Base-by-base conservation (phyloP, 2,888 invertebrate genomes). In the Drosophila koepferae region DNA sequence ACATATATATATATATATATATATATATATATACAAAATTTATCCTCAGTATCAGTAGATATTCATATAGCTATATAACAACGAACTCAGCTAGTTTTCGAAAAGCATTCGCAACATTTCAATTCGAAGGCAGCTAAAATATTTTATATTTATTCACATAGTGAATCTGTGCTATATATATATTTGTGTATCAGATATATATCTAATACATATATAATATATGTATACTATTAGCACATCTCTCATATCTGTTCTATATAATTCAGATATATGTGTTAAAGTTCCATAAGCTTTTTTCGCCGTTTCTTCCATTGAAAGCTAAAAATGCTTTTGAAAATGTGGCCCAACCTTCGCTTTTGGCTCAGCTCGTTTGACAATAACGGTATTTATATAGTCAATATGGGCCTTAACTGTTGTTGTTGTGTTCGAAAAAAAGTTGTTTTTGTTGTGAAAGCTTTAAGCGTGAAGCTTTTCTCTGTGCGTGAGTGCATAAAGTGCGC, bases 311-410 rank as follows among this genome's bases (percentile, higher is more conserved):
- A 36, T 20, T 54, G 16, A 51, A 41, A n/a, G 59, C 34, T 34
- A 38, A 44, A 28, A 51, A 20, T 23, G 49, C 55, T 20, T 74
- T 72, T 59, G 1, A 9, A 43, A 67, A 10, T 68, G 36, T 16
- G 41, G 41, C n/a, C 20, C n/a, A 59, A 74, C 72, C 67, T 72
- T 72, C 59, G 67, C 10, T 6, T 43, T 43, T 43, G 4, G 34
- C 31, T 43, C 14, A 20, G 16, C 3, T 43, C 18, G 31, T 43
- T 54, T 54, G 40, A 20, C 48, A 36, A 56, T 56, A 67, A 23
- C 40, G 40, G 40, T 31, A 28, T 49, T 23, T 51, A 9, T 16
- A 43, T 51, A 36, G 63, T 2, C 18, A n/a, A 38, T 40, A 55
- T 41, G 6, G 34, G 9, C 34, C 34, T 28, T 56, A 51, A 46